Base-by-base conservation (phyloP, 64 coral and sea anemone genomes). In the Pachyseris speciosa region DNA sequence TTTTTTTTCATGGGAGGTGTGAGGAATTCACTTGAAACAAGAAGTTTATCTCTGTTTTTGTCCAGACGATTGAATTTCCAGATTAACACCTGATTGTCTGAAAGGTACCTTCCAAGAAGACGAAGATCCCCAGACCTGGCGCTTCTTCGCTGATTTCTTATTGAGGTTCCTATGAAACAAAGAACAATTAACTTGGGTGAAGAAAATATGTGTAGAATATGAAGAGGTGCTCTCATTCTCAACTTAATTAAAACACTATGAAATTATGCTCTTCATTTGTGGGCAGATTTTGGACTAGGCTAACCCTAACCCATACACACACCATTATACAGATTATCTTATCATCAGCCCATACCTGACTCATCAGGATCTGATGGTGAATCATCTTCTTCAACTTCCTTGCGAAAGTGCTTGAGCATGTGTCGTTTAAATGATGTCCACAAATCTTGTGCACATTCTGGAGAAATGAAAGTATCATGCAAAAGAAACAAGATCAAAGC, bases 11-110 rank as follows among this genome's bases (percentile, higher is more conserved):
- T 95, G 38, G 31, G 12, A 25, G 88, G 9, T 59, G 77, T 84
- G 7, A 99, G 89, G 52, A 95, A 86, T 80, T 99, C 97, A 73
- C 15, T 84, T 20, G 32, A 55, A 43, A 74, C 52, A 42, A 99
- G 67, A 0, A 87, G 31, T 53, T 91, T 87, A 60, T 99, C 83
- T 41, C 64, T 93, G 80, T 99, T 93, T 37, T 57, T 80, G 64
- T 99, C 97, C 39, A 99, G 30, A 13, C 88, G 93, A 60, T 89
- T 86, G 26, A 99, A 99, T 33, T 95, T 95, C 97, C 97, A 99
- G 40, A 81, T 87, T 7, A 95, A 42, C 5, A 99, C 90, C 55
- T 94, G 84, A 12, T 89, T 87, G 26, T 99, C 87, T 38, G 97
- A 60, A 31, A 96, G 86, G 13, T 84, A 66, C 20, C 87, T 83